Percentiles rank a stretch among this genome's conserved stretches.
Evolutionary conservation across 2,113 vertebrate genomes (phyloP).

Genomic region (Pipa parva): DNA sequence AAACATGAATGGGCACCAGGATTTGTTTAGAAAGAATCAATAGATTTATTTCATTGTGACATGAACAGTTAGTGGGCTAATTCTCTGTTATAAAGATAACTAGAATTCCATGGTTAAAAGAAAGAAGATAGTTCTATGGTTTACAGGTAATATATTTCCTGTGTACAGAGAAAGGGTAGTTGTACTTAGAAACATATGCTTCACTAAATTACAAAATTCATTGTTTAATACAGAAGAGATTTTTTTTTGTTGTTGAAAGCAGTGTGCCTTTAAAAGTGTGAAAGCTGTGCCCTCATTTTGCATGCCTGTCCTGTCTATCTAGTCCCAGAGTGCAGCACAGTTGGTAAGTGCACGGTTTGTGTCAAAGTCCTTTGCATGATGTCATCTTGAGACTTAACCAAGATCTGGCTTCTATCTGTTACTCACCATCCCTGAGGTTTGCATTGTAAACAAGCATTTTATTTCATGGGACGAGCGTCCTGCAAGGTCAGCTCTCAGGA

Average conservation of each 20-base stretch:
- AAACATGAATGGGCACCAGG: no score
- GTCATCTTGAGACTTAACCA: slow-evolving; percentile 32
- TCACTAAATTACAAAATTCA: no score
- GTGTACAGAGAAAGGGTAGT: not conserved
- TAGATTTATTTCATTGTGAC: no score
- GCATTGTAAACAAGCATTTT: not conserved
- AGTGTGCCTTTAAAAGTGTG: no score
- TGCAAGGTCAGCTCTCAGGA: slow-evolving; percentile 22
- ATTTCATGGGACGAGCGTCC: slow-evolving; percentile 14
- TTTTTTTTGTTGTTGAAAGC: no score
- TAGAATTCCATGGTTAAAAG: no score
- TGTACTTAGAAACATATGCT: not conserved
- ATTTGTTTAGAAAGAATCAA: no score
- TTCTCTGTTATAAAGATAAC: no score
- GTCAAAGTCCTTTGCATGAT: slow-evolving; percentile 25
- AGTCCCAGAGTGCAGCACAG: not conserved
- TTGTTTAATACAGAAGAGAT: no score
- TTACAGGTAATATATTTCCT: no score
- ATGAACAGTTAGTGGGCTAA: no score
- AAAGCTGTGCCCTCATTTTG: not conserved
- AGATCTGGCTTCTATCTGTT: slow-evolving; percentile 8
- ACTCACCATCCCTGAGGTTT: not conserved
- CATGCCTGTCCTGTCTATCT: slow-evolving; percentile 17
- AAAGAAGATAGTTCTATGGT: no score
- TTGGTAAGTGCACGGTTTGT: slow-evolving; percentile 2